phyloP scores from a whole-genome alignment of 2,113 vertebrate genomes.

The Melanerpes aurifrons region DNA sequence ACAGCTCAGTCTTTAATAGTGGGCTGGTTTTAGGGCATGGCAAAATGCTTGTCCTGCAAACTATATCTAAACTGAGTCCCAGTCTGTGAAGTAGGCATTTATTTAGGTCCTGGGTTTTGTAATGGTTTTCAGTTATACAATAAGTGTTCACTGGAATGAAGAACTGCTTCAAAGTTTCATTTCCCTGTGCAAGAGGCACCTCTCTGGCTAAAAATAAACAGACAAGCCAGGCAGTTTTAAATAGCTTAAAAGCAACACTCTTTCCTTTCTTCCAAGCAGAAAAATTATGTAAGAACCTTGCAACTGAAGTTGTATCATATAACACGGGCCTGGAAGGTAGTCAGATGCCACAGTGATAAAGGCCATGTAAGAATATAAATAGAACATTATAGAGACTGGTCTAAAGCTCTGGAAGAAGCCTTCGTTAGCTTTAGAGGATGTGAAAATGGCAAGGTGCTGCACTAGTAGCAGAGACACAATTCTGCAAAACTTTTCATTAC shows the following conservation, averaged over 20 bases:
- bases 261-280: background rate
- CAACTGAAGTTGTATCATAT: background rate
- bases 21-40: background rate
- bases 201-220: slow-evolving; percentile 47
- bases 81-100: background rate
- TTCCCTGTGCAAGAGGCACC: background rate
- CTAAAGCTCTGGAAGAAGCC: background rate
- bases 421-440: background rate
- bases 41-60: background rate
- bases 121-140: background rate
- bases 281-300: slow-evolving; percentile 18
- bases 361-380: background rate
- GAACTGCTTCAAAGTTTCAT: slow-evolving; percentile 10
- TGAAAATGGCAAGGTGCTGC: background rate
- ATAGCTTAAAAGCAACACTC: background rate
- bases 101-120: background rate
- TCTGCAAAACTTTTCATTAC: background rate
- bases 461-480: background rate
- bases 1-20: background rate
- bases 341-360: background rate
- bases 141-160: background rate
- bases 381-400: background rate
- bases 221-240: background rate
- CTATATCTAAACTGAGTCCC: background rate
- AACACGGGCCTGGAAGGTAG: background rate